Base-by-base conservation (phyloP, 2,888 invertebrate species). In the Cephonodes hylas region DNA sequence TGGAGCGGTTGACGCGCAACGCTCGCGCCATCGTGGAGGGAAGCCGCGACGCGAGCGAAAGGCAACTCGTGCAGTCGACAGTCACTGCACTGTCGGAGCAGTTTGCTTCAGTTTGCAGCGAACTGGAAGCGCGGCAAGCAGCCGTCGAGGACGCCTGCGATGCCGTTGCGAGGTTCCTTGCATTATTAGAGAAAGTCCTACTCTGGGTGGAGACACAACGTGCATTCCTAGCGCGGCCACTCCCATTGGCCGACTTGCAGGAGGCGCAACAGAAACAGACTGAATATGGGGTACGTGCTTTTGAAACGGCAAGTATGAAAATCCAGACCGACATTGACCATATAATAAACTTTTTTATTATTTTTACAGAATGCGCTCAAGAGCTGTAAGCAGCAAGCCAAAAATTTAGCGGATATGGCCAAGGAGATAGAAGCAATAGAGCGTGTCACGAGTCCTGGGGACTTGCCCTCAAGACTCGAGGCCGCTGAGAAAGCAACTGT, bases 321-420 rank as follows among this genome's bases (percentile, higher is more conserved):
- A 38, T 42, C 1, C 20, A 22, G 13, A 3, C 15, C 0, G 0
- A 23, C 22, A 42, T 4, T 0, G 7, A 42, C 27, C n/a, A 38
- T 42, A 5, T 31, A 22, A 7, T 22, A 45, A n/a, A n/a, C 45
- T 5, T 27, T 10, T 1, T 46, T 61, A 68, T 48, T 69, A 65
- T 74, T 66, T 73, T 93, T 93, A 70, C 91, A 97, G 95, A 95
- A 95, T 83, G 96, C 96, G 81, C 96, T 97, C 70, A 97, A 97
- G 91, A 96, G 96, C 88, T 96, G 97, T 90, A 98, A 97, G 88
- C 95, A 95, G 78, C 96, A 96, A 81, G 95, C 96, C 70, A 97
- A 97, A 88, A 96, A 97, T 84, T 92, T 98, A 80, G 96, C 96
- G 76, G 98, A 98, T 84, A 98, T 98, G 98, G 95, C 96, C 59